Evolutionary conservation across 2,888 invertebrate species (phyloP).

Genomic region (Phanerotoma sp.): DNA sequence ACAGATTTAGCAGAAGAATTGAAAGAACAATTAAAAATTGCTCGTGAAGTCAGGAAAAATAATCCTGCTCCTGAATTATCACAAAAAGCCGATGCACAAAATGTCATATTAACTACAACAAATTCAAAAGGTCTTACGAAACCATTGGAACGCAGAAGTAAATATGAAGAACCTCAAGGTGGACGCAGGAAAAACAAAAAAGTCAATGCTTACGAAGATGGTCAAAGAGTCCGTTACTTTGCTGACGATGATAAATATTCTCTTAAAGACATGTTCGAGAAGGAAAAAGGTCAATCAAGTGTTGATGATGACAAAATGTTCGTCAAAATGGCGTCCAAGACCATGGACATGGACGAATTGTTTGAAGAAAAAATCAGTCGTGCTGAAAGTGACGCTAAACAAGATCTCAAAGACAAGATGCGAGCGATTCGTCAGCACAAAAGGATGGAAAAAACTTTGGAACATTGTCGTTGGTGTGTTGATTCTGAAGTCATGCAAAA

Average conservation of each 20-base stretch:
- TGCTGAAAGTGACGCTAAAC: slow-evolving; percentile 64
- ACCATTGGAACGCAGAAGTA: slow-evolving; percentile 61
- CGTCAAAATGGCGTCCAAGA: slow-evolving; percentile 68
- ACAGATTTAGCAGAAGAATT: slow-evolving; percentile 68
- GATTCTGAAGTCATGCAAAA: slow-evolving; percentile 79
- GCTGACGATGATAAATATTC: slow-evolving; percentile 88
- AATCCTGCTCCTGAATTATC: slow-evolving; percentile 26
- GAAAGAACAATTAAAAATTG: slow-evolving; percentile 72
- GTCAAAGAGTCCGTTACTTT: slow-evolving; percentile 78
- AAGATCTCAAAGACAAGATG: slow-evolving; percentile 65
- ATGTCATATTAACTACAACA: slow-evolving; percentile 69
- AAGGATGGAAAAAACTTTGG: slow-evolving; percentile 69
- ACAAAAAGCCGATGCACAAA: slow-evolving; percentile 28
- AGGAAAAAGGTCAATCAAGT: slow-evolving; percentile 77
- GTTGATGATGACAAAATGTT: slow-evolving; percentile 82
- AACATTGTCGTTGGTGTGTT: slow-evolving; percentile 81
- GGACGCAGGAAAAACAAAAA: slow-evolving; percentile 60
- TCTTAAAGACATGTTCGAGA: slow-evolving; percentile 81
- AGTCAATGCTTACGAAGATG: slow-evolving; percentile 69
- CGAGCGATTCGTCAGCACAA: slow-evolving; percentile 75
- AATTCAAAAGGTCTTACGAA: slow-evolving; percentile 66
- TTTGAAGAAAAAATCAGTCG: slow-evolving; percentile 78
- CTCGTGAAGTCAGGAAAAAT: slow-evolving; percentile 60
- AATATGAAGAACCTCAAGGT: slow-evolving; percentile 48
- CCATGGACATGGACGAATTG: slow-evolving; percentile 76